These are phyloP conservation scores for Festucalex cinctus DNA, from an alignment of 2,113 vertebrate genomes.

Conservation along the genomic window DNA sequence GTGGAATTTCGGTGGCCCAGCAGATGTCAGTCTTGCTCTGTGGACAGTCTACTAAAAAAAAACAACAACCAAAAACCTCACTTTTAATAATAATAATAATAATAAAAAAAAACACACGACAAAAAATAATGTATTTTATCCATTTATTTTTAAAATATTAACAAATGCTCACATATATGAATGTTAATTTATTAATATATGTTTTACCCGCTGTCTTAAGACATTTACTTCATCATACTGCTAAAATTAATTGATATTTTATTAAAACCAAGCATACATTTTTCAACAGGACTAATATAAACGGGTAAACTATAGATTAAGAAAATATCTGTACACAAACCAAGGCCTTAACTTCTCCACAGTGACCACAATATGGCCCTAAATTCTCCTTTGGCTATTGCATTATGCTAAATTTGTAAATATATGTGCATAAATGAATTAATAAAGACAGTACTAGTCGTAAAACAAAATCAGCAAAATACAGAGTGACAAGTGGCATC, in stretches of 20 bases:
- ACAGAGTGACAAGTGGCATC: constrained; percentile 22
- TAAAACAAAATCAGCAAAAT: constrained; percentile 39
- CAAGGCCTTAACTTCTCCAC: neutral
- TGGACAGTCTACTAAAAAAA: neutral
- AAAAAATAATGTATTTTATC: too few species aligned
- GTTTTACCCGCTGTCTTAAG: too few species aligned
- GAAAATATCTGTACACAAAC: too few species aligned
- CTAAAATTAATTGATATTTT: too few species aligned
- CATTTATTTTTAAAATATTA: too few species aligned
- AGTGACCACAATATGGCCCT: constrained; percentile 39
- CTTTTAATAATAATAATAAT: neutral
- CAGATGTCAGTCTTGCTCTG: constrained; percentile 64
- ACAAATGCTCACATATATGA: too few species aligned
- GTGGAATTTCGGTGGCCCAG: constrained; percentile 10
- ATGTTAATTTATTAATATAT: too few species aligned
- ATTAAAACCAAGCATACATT: neutral
- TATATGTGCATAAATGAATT: constrained; percentile 45
- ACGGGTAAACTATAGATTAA: neutral
- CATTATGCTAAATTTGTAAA: constrained; percentile 1
- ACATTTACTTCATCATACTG: too few species aligned
- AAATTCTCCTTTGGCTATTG: constrained; percentile 10
- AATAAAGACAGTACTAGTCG: constrained; percentile 39
- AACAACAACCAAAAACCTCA: neutral
- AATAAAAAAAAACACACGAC: too few species aligned
- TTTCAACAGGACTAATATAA: neutral